phyloP scores from a whole-genome alignment of 2,113 vertebrate species.

The Corvus hawaiiensis region DNA sequence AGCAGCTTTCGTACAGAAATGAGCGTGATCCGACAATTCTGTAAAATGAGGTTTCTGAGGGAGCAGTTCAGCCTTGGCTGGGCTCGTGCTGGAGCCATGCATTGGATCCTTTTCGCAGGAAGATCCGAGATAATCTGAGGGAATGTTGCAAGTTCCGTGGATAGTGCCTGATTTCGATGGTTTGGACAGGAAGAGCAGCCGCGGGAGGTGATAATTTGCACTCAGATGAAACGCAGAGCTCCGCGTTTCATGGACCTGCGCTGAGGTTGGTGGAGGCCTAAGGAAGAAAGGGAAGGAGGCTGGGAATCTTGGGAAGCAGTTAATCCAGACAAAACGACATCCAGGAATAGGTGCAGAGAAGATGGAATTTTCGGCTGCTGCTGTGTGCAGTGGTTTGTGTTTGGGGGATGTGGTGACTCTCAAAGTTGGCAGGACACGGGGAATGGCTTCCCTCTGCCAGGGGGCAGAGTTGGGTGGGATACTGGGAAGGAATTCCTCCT shows the following conservation, averaged over 20 bases:
- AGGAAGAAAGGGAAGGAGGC: neutral
- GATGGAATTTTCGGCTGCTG: neutral
- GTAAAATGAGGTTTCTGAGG: neutral
- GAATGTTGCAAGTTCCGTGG: neutral
- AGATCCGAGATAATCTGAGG: neutral
- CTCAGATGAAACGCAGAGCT: neutral
- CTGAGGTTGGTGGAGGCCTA: neutral
- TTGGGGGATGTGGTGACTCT: neutral
- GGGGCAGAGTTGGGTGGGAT: neutral
- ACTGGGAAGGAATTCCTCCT: neutral
- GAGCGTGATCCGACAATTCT: neutral
- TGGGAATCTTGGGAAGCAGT: neutral
- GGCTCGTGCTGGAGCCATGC: neutral
- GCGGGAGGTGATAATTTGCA: accelerated
- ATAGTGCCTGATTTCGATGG: accelerated
- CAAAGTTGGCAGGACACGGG: neutral
- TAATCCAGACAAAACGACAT: accelerated
- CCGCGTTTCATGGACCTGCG: accelerated
- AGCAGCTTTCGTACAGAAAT: accelerated
- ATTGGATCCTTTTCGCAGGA: neutral
- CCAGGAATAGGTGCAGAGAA: neutral
- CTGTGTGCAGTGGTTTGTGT: neutral
- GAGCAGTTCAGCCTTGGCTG: neutral
- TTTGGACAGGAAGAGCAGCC: neutral
- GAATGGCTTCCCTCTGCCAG: neutral